phyloP scores from a whole-genome alignment of 1,140 invertebrate genomes.

The Monochamus saltuarius region DNA sequence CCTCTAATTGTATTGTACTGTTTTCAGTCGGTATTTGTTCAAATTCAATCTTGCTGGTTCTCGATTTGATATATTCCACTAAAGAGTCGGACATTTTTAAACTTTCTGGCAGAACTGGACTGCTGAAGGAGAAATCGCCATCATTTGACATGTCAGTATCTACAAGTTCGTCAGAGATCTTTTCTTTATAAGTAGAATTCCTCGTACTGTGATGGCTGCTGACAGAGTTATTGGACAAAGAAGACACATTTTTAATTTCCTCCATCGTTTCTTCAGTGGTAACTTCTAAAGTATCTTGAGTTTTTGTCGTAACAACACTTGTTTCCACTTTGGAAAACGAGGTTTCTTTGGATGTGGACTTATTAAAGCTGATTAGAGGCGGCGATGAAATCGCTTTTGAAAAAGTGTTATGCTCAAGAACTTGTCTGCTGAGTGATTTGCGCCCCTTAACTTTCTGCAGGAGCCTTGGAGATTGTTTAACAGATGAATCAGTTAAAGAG shows the following conservation, averaged over 20 bases:
- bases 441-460: conserved; percentile 22
- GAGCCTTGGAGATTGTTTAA: background rate
- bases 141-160: background rate
- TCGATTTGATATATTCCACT: background rate
- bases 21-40: background rate
- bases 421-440: conserved; percentile 36
- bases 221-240: too few relatives aligned
- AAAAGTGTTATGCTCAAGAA: conserved; percentile 41
- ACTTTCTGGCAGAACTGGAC: background rate
- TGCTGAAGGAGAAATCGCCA: background rate
- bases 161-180: background rate
- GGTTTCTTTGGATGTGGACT: background rate
- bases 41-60: background rate
- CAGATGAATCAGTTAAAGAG: background rate
- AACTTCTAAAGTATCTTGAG: conserved; percentile 14
- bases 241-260: conserved; percentile 1
- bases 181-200: conserved; percentile 3
- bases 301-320: conserved; percentile 11
- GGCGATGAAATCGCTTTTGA: conserved; percentile 17
- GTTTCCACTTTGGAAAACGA: conserved; percentile 12
- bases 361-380: background rate
- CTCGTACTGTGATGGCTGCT: too few relatives aligned
- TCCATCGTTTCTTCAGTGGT: conserved; percentile 12
- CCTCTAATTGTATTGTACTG: background rate
- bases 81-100: background rate